Base-by-base conservation (phyloP, 2,113 vertebrate genomes). In the Ochotona curzoniae region DNA sequence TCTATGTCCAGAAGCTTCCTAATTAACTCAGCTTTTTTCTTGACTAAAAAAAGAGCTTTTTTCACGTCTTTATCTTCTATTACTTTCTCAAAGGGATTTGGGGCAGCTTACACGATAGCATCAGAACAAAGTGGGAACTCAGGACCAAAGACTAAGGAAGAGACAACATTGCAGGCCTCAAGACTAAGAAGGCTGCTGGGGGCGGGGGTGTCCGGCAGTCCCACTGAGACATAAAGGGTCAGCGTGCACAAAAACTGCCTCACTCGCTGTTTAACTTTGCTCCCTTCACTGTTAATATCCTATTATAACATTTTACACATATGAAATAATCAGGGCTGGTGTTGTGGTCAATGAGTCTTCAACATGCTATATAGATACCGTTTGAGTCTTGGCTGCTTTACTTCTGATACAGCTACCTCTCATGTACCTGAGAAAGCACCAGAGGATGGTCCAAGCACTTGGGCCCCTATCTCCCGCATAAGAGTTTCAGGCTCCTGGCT, bases 11-110 rank as follows among this genome's bases (percentile, higher is more conserved):
- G 21, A 89, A 84, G 18, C 26, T 81, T 57, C 47, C 32, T 87
- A 54, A 92, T 49, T 51, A 78, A 88, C 66, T 89, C 20, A 84
- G 49, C 25, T 90, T 64, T 91, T 63, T 94, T 80, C 44, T n/a
- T 80, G 23, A 87, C 26, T 38, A 83, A 49, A 93, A 74, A 30
- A 80, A 75, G 38, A 87, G 2, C 49, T 74, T 74, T 76, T 64
- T 92, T 35, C 32, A 66, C 17, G 70, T 17, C 51, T 44, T 2
- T 64, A 67, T 79, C 51, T 83, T 83, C 32, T 74, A 25, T 49
- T 11, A 57, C 28, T 76, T 89, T 71, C 69, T 21, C 75, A 89
- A 89, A 90, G 35, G 13, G 15, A 26, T 47, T 91, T 61, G 85
- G 93, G 23, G 32, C 63, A 75, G n/a, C 67, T 66, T 79, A 66